A percentile compares a stretch with the other conserved stretches of the same genome.
phyloP scores from a whole-genome alignment of 1,140 invertebrate genomes.

The Planococcus citri region DNA sequence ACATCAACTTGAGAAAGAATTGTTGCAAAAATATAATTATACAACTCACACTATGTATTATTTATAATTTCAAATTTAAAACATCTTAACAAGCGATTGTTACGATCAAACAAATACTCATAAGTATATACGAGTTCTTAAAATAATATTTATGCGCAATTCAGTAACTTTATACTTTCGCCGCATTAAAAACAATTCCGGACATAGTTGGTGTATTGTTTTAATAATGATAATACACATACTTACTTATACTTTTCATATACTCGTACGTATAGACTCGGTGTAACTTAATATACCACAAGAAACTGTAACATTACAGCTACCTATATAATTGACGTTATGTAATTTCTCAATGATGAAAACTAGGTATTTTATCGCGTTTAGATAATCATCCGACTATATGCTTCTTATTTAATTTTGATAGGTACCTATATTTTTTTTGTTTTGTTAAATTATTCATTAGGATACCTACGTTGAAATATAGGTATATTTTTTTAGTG shows the following conservation, averaged over 20 bases:
- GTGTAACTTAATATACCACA: not conserved
- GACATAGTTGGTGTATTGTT: not conserved
- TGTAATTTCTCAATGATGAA: not conserved
- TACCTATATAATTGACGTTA: slow-evolving; percentile 1
- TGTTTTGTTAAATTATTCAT: too few species aligned
- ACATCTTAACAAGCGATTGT: slow-evolving; percentile 2
- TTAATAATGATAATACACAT: not conserved
- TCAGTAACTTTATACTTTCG: slow-evolving; percentile 7
- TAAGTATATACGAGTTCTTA: not conserved
- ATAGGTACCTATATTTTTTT: too few species aligned
- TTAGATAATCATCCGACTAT: slow-evolving; percentile 2
- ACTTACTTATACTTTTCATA: not conserved
- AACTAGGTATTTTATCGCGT: slow-evolving; percentile 2
- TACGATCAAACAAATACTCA: not conserved
- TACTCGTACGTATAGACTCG: not conserved
- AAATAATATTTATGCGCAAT: slow-evolving; percentile 2
- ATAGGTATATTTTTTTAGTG: too few species aligned
- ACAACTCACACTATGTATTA: not conserved
- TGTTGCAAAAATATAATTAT: not conserved
- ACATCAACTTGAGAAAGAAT: not conserved
- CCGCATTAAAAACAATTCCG: not conserved
- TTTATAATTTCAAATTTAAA: slow-evolving; percentile 1
- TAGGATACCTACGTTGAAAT: too few species aligned
- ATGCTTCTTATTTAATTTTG: too few species aligned
- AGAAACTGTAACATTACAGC: not conserved